These are phyloP conservation scores for Tor tambroides DNA, from an alignment of 2,113 vertebrate genomes.

Conservation along the genomic window DNA sequence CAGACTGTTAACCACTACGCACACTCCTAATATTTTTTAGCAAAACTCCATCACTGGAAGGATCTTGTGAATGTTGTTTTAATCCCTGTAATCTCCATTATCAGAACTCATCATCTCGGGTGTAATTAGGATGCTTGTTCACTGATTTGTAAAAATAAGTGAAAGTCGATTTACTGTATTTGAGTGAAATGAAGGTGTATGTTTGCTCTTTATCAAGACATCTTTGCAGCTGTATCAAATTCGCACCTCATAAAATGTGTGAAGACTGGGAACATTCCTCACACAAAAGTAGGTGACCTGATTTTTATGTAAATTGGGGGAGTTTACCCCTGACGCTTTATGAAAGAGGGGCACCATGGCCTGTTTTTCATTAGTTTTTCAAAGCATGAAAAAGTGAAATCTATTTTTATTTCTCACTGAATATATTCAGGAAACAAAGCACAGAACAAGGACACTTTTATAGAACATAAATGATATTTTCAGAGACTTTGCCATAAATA, in stretches of 20 bases:
- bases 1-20: not conserved
- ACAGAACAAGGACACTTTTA: not conserved
- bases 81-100: not conserved
- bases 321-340: slow-evolving; percentile 63
- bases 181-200: not conserved
- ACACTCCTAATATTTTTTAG: not conserved
- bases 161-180: not conserved
- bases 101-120: not conserved
- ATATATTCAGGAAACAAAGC: not conserved
- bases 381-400: slow-evolving; percentile 12
- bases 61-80: not conserved
- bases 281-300: slow-evolving; percentile 75
- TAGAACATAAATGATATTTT: not conserved
- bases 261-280: slow-evolving; percentile 40
- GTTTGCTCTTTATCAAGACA: slow-evolving; percentile 21
- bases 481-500: not conserved
- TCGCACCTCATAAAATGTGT: slow-evolving; percentile 17
- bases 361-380: slow-evolving; percentile 50
- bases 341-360: slow-evolving; percentile 55
- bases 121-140: not conserved
- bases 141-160: not conserved
- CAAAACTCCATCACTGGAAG: not conserved
- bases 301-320: slow-evolving; percentile 66
- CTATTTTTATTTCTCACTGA: slow-evolving; percentile 1
- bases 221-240: not conserved